These are phyloP conservation scores for Podocnemis expansa DNA, from an alignment of 2,113 vertebrate species.

Conservation along the genomic window DNA sequence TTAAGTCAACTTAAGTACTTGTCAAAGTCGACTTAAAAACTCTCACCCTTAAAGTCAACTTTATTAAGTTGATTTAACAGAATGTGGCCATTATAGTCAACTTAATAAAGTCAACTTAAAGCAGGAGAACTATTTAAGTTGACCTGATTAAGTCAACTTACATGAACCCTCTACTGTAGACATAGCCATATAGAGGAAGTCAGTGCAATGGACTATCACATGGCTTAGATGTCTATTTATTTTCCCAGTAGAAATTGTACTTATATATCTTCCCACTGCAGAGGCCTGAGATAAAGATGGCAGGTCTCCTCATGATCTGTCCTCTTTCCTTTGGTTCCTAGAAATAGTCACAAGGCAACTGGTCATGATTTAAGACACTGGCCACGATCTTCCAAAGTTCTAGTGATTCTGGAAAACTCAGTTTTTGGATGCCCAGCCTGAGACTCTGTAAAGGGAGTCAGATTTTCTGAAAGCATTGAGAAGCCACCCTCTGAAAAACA, in stretches of 20 bases:
- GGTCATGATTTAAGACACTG: background rate
- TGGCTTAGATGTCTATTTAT: accelerated
- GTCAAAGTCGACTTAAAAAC: no score
- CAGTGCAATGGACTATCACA: background rate
- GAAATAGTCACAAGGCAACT: background rate
- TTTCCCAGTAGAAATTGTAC: background rate
- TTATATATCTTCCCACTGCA: background rate
- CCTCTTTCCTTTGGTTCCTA: background rate
- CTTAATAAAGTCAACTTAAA: no score
- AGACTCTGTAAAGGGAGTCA: background rate
- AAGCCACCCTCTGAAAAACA: background rate
- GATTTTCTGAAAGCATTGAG: background rate
- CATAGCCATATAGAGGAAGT: background rate
- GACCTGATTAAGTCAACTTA: no score
- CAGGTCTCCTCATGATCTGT: accelerated
- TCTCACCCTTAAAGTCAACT: no score
- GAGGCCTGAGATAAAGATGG: background rate
- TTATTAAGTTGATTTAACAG: no score
- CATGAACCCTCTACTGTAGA: no score
- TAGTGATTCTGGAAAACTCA: background rate
- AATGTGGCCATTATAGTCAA: no score
- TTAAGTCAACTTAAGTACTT: no score
- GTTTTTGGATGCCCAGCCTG: background rate
- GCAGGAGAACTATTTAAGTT: no score
- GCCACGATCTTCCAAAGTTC: background rate